Percentiles rank a stretch among this genome's conserved stretches.
Evolutionary conservation across 2,797 vertebrate genomes (phyloP).

Genomic region (Alfaro cultratus): DNA sequence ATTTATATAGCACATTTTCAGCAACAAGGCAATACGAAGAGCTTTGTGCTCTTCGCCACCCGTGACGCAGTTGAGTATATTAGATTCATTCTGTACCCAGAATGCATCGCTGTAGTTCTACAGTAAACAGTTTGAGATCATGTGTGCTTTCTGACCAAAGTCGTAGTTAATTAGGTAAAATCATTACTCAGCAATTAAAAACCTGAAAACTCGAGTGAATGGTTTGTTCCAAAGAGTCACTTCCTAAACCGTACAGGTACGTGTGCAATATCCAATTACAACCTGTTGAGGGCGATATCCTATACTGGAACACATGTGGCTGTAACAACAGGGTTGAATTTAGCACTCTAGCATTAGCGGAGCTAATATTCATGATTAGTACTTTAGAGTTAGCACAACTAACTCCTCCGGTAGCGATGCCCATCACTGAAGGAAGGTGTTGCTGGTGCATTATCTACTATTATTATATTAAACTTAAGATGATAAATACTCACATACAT

Average conservation of each 20-base stretch:
- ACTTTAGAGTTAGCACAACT: background rate
- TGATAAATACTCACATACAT: slow-evolving; percentile 1
- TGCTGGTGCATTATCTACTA: background rate
- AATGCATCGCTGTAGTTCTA: background rate
- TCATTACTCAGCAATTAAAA: background rate
- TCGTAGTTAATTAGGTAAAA: background rate
- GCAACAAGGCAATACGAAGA: no score
- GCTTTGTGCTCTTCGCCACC: background rate
- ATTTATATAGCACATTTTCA: no score
- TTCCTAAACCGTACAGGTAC: background rate
- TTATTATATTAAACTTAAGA: background rate
- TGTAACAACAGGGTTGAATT: background rate
- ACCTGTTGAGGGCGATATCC: background rate
- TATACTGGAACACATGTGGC: background rate
- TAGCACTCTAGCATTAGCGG: background rate
- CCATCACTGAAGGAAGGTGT: background rate
- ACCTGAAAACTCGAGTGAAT: background rate
- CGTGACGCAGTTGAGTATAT: background rate
- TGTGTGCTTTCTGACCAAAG: background rate
- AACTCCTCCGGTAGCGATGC: background rate
- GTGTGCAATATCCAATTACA: background rate
- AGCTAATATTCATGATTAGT: background rate
- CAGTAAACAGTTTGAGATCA: background rate
- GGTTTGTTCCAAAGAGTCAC: no score
- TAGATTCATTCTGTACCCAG: background rate